phyloP scores from a whole-genome alignment of 1,140 invertebrate genomes.

The Drosophila kepulauana region DNA sequence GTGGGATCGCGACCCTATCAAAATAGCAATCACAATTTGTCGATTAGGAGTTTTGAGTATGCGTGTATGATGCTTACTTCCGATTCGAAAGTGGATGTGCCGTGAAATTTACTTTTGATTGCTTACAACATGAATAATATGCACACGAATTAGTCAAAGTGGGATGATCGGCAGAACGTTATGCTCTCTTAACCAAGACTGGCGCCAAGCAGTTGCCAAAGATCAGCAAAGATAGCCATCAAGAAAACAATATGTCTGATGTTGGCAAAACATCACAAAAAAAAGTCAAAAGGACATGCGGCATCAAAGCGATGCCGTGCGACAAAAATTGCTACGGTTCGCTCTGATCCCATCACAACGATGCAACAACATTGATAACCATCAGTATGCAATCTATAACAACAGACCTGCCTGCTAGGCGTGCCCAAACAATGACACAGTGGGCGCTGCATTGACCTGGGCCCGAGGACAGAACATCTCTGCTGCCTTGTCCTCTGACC shows the following conservation, averaged over 20 bases:
- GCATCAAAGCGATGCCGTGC: constrained; percentile 69
- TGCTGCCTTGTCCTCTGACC: constrained; percentile 12
- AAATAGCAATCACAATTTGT: constrained; percentile 79
- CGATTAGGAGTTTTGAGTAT: constrained; percentile 44
- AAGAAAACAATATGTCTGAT: constrained; percentile 20
- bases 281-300: constrained; percentile 22
- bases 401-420: constrained; percentile 58
- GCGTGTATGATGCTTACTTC: constrained; percentile 61
- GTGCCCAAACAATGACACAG: constrained; percentile 82
- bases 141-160: constrained; percentile 33
- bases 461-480: not conserved
- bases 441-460: constrained; percentile 74
- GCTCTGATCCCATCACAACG: constrained; percentile 53
- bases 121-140: constrained; percentile 34
- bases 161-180: not conserved
- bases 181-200: constrained; percentile 4
- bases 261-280: constrained; percentile 72
- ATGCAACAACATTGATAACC: constrained; percentile 49
- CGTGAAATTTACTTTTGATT: constrained; percentile 66
- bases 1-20: constrained; percentile 66
- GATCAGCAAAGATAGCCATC: constrained; percentile 60
- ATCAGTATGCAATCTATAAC: constrained; percentile 74
- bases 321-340: constrained; percentile 63
- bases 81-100: constrained; percentile 48
- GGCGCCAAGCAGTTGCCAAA: constrained; percentile 68